Conservation (phyloP, 2,888 invertebrate genomes). For the Lasioglossum morio region DNA sequence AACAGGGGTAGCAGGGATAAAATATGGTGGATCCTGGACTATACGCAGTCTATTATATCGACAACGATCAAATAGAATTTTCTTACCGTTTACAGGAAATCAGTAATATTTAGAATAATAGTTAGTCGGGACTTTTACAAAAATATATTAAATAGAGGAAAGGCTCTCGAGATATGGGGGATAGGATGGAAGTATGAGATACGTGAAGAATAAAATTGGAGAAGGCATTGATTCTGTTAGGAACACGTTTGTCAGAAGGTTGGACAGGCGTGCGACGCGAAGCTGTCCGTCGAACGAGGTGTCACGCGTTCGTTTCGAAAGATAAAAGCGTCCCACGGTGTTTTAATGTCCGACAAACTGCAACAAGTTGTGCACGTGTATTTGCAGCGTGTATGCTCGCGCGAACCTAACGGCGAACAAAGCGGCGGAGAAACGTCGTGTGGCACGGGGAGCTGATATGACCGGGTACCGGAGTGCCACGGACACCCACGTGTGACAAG, state of each 20-base stretch:
- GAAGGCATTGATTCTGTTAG: too few relatives aligned
- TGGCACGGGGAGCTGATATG: conserved; percentile 51
- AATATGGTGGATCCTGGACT: too few relatives aligned
- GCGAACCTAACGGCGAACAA: not conserved
- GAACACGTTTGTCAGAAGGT: not conserved
- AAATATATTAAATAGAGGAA: too few relatives aligned
- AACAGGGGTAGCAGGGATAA: too few relatives aligned
- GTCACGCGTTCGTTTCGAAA: not conserved
- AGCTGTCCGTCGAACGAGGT: not conserved
- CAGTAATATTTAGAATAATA: too few relatives aligned
- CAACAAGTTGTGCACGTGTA: not conserved
- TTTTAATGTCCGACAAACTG: conserved; percentile 3
- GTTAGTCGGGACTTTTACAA: too few relatives aligned
- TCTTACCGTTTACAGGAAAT: too few relatives aligned
- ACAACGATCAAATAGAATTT: too few relatives aligned
- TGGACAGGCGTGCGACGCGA: not conserved
- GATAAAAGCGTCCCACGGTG: conserved; percentile 8
- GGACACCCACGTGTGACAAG: conserved; percentile 73
- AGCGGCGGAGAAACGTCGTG: conserved; percentile 41
- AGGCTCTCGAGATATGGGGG: too few relatives aligned
- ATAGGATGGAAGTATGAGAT: too few relatives aligned
- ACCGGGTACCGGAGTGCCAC: conserved; percentile 49
- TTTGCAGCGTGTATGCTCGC: not conserved
- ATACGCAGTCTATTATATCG: too few relatives aligned
- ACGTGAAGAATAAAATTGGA: too few relatives aligned